Evolutionary conservation across 2,888 invertebrate genomes (phyloP).

Genomic region (Drosophila leonis): DNA sequence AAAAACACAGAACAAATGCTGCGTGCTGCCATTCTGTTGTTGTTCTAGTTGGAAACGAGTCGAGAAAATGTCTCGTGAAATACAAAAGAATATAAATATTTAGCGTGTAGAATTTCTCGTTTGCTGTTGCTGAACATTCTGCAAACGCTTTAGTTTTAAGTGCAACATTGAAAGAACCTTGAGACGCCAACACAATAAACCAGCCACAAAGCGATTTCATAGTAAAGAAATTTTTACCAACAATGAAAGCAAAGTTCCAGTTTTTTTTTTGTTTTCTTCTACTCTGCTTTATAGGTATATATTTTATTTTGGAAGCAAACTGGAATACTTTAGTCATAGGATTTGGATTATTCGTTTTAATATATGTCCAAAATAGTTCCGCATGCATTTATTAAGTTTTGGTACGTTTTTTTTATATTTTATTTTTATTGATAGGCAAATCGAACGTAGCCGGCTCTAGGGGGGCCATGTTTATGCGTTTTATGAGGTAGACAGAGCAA

Average conservation of each 20-base stretch:
- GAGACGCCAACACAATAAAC: slow-evolving; percentile 40
- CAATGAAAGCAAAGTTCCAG: slow-evolving; percentile 33
- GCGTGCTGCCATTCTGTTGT: slow-evolving; percentile 6
- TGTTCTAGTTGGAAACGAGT: slow-evolving; percentile 10
- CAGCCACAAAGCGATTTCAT: slow-evolving; percentile 14
- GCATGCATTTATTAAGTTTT: slow-evolving; percentile 36
- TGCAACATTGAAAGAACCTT: slow-evolving; percentile 55
- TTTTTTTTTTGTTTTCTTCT: slow-evolving; percentile 1
- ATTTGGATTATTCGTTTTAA: slow-evolving; percentile 7
- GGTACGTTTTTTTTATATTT: slow-evolving; percentile 23
- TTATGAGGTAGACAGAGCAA: slow-evolving; percentile 50
- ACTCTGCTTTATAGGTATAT: background rate
- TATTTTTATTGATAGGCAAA: slow-evolving; percentile 41
- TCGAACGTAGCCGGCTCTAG: slow-evolving; percentile 26
- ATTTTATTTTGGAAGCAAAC: background rate
- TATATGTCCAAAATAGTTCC: slow-evolving; percentile 36
- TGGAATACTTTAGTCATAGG: slow-evolving; percentile 19
- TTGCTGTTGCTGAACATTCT: slow-evolving; percentile 23
- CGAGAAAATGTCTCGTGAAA: slow-evolving; percentile 23
- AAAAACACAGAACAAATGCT: background rate
- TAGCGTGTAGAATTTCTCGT: slow-evolving; percentile 25
- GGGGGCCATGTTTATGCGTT: slow-evolving; percentile 47
- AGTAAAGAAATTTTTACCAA: slow-evolving; percentile 35
- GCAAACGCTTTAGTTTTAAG: slow-evolving; percentile 40
- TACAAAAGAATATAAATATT: slow-evolving; percentile 35